These are phyloP conservation scores for Coendou prehensilis DNA, from an alignment of 2,797 vertebrate genomes.

Conservation along the genomic window DNA sequence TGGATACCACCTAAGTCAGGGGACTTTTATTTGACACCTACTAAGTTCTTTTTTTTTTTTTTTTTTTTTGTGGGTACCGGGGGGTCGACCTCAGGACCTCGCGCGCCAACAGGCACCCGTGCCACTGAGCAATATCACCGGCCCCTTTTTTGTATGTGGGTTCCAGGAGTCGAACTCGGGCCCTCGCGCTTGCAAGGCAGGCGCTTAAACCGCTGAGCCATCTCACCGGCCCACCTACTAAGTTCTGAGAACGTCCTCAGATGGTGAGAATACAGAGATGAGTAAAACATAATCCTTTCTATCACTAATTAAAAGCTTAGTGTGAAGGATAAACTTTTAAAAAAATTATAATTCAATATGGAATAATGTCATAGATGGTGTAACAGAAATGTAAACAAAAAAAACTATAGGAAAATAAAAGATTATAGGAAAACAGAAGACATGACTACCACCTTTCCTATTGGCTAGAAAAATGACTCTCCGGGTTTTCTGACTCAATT, in stretches of 20 bases:
- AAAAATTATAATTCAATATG: background rate
- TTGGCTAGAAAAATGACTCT: slow-evolving; percentile 4
- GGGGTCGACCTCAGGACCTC: too few species aligned
- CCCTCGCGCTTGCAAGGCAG: too few species aligned
- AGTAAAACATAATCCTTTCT: background rate
- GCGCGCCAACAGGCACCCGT: too few species aligned
- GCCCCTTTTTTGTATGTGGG: too few species aligned
- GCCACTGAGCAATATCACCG: too few species aligned
- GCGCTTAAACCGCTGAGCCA: too few species aligned
- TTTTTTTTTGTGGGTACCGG: too few species aligned
- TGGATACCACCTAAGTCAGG: background rate
- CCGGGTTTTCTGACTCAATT: background rate
- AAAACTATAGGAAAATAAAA: background rate
- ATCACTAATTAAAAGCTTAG: slow-evolving; percentile 1
- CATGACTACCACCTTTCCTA: background rate
- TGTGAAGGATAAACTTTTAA: background rate
- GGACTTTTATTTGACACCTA: background rate
- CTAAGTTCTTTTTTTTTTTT: too few species aligned
- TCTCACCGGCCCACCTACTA: too few species aligned
- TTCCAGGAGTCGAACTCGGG: too few species aligned
- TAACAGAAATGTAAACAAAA: background rate
- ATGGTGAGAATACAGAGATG: background rate
- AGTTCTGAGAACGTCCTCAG: background rate
- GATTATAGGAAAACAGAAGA: background rate
- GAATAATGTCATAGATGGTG: background rate